Evolutionary conservation across 92 coral and sea anemone genomes (phyloP), one percentile per base, ranked within the genome.

Genomic region (Umimayanthus kanabou): DNA sequence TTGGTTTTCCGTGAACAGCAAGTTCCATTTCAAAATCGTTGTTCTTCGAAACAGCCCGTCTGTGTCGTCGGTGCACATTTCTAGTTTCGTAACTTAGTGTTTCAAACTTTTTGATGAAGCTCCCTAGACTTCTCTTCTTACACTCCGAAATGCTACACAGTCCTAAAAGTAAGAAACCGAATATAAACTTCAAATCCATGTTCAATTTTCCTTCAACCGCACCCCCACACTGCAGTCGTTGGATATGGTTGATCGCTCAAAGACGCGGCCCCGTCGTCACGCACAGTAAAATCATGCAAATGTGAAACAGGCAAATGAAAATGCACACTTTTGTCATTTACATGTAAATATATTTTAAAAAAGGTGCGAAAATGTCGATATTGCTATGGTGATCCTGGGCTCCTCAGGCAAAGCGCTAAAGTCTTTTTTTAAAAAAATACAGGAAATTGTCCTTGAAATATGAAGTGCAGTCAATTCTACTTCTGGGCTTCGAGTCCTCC

Each of bases 21-120:
- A 97, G 95, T 39, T 89, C 91, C 89, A 97, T 88, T 6, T 90
- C 88, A 39, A 88, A 95, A 39, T 94, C 88, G 75, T 71, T 69
- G 72, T 80, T 87, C 66, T 80, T 76, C 45, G 86, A 85, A 85
- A 92, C 92, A 25, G 98, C 95, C 85, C 94, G 88, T 39, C 94
- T 87, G 88, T 92, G 96, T 14, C 91, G 71, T 5, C 80, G 85
- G 81, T 92, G 97, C 64, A 95, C 87, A 26, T 84, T 66, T 26
- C 45, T 70, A 13, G 91, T 30, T 67, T 95, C 94, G 87, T 97
- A 97, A 82, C 91, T 89, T 26, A 97, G 82, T 0, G 92, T 88
- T 40, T 97, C 98, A 79, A 77, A 95, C 82, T 94, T 93, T 77
- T 75, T 88, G 73, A 97, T 92, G 74, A 95, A 97, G 42, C 88